phyloP scores from a whole-genome alignment of 2,797 vertebrate genomes.

The Sternarchorhynchus goeldii region DNA sequence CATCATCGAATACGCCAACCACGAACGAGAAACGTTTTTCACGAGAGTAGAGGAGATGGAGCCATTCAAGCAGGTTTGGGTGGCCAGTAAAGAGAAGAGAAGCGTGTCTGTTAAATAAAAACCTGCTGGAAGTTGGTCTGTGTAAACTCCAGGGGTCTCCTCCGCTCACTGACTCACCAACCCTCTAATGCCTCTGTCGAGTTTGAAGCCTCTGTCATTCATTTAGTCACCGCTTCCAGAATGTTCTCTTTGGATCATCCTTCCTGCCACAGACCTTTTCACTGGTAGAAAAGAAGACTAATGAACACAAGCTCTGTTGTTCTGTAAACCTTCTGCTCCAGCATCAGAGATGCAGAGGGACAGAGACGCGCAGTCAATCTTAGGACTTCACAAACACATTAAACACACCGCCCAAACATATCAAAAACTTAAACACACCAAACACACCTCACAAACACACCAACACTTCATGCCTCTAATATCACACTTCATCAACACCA shows the following conservation, averaged over 20 bases:
- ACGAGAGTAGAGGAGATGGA: conserved; percentile 2
- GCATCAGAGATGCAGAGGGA: background rate
- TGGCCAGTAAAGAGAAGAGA: conserved; percentile 15
- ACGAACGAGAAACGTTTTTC: conserved; percentile 30
- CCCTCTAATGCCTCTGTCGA: background rate
- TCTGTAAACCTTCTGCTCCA: background rate
- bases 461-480: too few relatives aligned
- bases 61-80: background rate
- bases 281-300: background rate
- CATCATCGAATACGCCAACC: conserved; percentile 20
- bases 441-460: too few relatives aligned
- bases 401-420: too few relatives aligned
- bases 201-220: background rate
- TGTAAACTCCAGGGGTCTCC: conserved; percentile 3
- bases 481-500: conserved; percentile 4
- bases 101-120: conserved; percentile 3
- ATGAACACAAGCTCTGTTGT: background rate
- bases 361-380: background rate
- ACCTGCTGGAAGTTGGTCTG: conserved; percentile 23
- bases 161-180: background rate
- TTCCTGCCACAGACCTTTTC: background rate
- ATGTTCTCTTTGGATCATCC: background rate
- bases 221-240: conserved; percentile 12
- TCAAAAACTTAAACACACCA: too few relatives aligned
- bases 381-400: too few relatives aligned